Evolutionary conservation across 2,888 invertebrate species (phyloP), one percentile per base, ranked within the genome.

Genomic region (Andrena fulva): DNA sequence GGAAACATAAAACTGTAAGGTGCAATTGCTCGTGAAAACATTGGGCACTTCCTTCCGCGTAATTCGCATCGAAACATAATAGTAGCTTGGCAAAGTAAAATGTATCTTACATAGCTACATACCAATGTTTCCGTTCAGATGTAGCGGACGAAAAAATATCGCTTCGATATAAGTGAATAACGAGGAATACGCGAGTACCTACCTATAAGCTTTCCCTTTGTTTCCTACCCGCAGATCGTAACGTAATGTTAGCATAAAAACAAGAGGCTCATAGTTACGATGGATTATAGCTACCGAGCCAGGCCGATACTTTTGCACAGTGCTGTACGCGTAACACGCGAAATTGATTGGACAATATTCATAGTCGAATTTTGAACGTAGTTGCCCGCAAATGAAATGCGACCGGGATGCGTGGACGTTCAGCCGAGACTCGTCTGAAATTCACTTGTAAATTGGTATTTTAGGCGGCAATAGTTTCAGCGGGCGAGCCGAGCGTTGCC

Each of bases 261-360:
- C 42, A 16, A 42, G 5, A 42, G 4, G 4, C 42, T 42, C 42
- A 5, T 42, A 42, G 4, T 4, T 42, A 42, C 0, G 12, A 42
- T 42, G 42, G 42, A 42, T 42, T 12, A 42, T 42, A 42, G 42
- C 12, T 4, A 42, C 42, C 42, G 12, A 42, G 12, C 42, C 4
- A 56, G 10, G 48, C 29, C 48, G n/a, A 70, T 42, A 27, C 12
- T 48, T 64, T 27, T 48, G 48, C n/a, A 63, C 63, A 7, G 6
- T 24, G 16, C 64, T 64, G 64, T 48, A 29, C 27, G 6, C 24
- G 52, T 6, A 48, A 78, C 74, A 8, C 42, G 24, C 33, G 29
- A 70, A 76, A 77, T 68, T 62, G 35, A 76, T 60, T 77, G 76
- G 31, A 12, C 42, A 66, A 35, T 42, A 64, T 64, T 64, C 10